Conservation (phyloP, 1,140 invertebrate species). For the Psix sp. region DNA sequence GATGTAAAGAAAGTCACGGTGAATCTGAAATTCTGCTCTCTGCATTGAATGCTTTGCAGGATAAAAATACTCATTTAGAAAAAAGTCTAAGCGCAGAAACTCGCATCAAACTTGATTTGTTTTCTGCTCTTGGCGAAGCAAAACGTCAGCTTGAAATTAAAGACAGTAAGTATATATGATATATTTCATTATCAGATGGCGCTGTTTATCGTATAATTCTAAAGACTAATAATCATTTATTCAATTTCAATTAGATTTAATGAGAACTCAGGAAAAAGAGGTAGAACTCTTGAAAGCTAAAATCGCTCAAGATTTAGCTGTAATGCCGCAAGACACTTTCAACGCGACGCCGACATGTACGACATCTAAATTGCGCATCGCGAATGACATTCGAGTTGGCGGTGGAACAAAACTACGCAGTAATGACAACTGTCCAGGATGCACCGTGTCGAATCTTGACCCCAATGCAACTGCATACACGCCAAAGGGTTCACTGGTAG, state of each 20-base stretch:
- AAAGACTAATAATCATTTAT: too few species aligned
- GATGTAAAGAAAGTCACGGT: conserved; percentile 83
- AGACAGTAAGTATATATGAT: conserved; percentile 88
- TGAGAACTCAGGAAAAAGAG: conserved; percentile 91
- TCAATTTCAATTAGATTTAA: conserved; percentile 84
- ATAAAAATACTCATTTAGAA: conserved; percentile 92
- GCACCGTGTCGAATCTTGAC: conserved; percentile 85
- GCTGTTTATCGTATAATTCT: too few species aligned
- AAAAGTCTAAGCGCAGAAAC: conserved; percentile 96
- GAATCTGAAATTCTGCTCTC: conserved; percentile 89
- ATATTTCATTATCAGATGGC: too few species aligned
- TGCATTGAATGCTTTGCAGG: conserved; percentile 88
- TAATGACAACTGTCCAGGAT: conserved; percentile 74
- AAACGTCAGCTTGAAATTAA: conserved; percentile 94
- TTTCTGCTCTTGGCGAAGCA: conserved; percentile 95
- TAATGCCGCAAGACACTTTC: conserved; percentile 89
- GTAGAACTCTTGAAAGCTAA: conserved; percentile 93
- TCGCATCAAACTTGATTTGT: conserved; percentile 95
- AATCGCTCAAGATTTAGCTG: conserved; percentile 93
- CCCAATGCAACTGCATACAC: conserved; percentile 95
- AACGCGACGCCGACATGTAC: conserved; percentile 73
- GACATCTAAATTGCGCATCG: conserved; percentile 81
- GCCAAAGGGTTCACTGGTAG: conserved; percentile 82
- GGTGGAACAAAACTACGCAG: conserved; percentile 71
- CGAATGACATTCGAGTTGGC: conserved; percentile 72